phyloP scores from a whole-genome alignment of 2,113 vertebrate genomes.

The Hippocampus mohnikei region DNA sequence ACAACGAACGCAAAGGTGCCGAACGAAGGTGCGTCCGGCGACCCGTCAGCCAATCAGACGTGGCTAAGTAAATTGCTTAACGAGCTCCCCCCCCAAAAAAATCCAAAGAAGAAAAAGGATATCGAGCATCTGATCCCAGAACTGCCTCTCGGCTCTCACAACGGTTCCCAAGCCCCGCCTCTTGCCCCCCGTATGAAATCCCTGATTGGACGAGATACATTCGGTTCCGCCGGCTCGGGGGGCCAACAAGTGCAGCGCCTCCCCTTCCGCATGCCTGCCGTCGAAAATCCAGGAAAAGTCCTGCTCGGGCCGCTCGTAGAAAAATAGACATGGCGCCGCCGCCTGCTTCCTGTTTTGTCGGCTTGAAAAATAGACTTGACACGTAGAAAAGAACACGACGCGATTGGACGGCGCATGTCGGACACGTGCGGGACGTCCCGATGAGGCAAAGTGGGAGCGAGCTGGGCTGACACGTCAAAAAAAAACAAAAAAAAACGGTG shows the following conservation, averaged over 20 bases:
- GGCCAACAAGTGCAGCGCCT: constrained; percentile 24
- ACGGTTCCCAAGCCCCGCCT: not conserved
- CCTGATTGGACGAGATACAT: constrained; percentile 66
- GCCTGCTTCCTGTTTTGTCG: constrained; percentile 38
- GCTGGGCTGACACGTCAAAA: constrained; percentile 15
- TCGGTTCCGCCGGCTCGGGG: constrained; percentile 46
- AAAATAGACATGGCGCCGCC: constrained; percentile 71
- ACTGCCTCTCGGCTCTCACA: not conserved
- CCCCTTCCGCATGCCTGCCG: constrained; percentile 54
- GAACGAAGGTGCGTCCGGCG: constrained; percentile 16
- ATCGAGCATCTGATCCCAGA: constrained; percentile 17
- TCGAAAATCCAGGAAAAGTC: constrained; percentile 79
- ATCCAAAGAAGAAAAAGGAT: constrained; percentile 36
- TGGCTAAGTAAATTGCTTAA: not conserved
- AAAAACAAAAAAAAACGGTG: no score
- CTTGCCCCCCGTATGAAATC: constrained; percentile 48
- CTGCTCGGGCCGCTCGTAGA: constrained; percentile 70
- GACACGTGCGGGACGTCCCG: constrained; percentile 1
- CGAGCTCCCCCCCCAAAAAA: not conserved
- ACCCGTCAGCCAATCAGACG: not conserved
- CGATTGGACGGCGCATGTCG: constrained; percentile 50
- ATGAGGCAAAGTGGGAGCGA: constrained; percentile 15
- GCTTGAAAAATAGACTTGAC: constrained; percentile 74
- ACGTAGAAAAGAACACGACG: constrained; percentile 67
- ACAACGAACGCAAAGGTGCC: constrained; percentile 54